Conservation (phyloP, 2,888 invertebrate genomes). For the Ctena decussata region DNA sequence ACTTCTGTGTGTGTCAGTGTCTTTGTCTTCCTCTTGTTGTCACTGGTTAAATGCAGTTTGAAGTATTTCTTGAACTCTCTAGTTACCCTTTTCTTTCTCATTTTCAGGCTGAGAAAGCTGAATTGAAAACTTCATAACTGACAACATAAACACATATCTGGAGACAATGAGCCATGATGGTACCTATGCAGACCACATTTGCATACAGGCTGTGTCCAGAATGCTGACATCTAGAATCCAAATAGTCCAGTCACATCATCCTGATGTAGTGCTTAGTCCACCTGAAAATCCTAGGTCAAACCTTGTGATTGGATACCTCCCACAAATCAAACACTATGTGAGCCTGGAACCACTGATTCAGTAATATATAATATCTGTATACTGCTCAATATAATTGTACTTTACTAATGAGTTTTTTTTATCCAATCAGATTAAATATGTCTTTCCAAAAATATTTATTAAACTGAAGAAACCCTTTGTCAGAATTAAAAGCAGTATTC, state of each 20-base stretch:
- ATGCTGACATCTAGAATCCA: neutral
- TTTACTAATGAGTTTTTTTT: too few relatives aligned
- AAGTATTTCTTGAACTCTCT: too few relatives aligned
- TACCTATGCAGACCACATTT: constrained; percentile 32
- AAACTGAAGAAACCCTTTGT: too few relatives aligned
- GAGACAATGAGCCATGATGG: constrained; percentile 2
- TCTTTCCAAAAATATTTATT: too few relatives aligned
- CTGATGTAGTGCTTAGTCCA: neutral
- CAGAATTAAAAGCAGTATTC: too few relatives aligned
- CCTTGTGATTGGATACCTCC: constrained; percentile 29
- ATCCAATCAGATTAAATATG: neutral
- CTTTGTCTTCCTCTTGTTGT: too few relatives aligned
- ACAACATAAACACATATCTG: constrained; percentile 12
- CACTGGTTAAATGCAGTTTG: too few relatives aligned
- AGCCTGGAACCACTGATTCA: constrained; percentile 22
- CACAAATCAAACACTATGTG: constrained; percentile 33
- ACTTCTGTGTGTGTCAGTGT: too few relatives aligned
- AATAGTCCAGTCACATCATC: constrained; percentile 22
- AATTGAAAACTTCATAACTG: constrained; percentile 21
- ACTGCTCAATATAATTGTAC: too few relatives aligned
- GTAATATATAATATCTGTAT: too few relatives aligned
- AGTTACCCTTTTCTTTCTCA: neutral
- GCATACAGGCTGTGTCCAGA: neutral
- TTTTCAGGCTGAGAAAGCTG: constrained; percentile 22
- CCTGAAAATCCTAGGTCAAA: neutral